Evolutionary conservation across 2,888 invertebrate genomes (phyloP).

Genomic region (Platynereis dumerilii): DNA sequence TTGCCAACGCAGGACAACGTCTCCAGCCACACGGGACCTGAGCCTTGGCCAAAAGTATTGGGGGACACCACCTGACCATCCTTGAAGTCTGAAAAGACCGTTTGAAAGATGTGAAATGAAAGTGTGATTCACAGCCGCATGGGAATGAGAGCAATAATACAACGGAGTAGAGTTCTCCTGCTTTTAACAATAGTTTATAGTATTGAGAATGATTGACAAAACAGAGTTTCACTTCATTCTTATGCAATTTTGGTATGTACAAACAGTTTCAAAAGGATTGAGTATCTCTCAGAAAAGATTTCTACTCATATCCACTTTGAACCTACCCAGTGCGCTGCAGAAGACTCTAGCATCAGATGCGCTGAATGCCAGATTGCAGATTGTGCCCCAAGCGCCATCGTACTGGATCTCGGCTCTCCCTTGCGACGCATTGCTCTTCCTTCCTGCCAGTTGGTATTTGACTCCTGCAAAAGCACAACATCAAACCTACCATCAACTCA

Average conservation of each 20-base stretch:
- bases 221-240: too few species aligned
- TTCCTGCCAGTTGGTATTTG: constrained; percentile 29
- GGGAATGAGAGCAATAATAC: too few species aligned
- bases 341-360: constrained; percentile 47
- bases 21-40: constrained; percentile 69
- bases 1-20: constrained; percentile 74
- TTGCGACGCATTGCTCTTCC: constrained; percentile 30
- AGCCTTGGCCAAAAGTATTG: constrained; percentile 8
- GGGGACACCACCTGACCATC: constrained; percentile 13
- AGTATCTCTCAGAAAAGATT: too few species aligned
- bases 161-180: too few species aligned
- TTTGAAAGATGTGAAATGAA: too few species aligned
- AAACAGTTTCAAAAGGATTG: too few species aligned
- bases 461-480: constrained; percentile 1
- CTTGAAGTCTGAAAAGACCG: constrained; percentile 13
- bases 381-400: constrained; percentile 47
- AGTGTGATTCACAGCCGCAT: too few species aligned
- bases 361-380: constrained; percentile 51
- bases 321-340: constrained; percentile 43
- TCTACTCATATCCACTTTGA: not conserved
- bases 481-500: too few species aligned
- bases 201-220: too few species aligned
- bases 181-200: too few species aligned
- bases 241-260: too few species aligned
- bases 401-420: constrained; percentile 54